Conservation (phyloP, 2,888 invertebrate genomes). For the Mythimna pallens region DNA sequence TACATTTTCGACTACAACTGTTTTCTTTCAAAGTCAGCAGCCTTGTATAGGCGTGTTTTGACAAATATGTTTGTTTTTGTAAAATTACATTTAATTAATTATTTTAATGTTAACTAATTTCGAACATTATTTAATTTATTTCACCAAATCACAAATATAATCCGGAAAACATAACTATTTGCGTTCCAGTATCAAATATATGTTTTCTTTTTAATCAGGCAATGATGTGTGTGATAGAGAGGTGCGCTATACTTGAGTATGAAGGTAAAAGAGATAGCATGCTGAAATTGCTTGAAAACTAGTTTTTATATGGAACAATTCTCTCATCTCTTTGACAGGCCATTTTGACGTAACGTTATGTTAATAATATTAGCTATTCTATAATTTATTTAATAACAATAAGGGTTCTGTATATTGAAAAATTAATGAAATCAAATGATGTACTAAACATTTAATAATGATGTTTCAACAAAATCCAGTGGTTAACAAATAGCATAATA, state of each 20-base stretch:
- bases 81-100: neutral
- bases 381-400: slow-evolving; percentile 11
- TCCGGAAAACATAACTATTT: neutral
- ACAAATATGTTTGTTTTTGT: neutral
- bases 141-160: slow-evolving; percentile 1
- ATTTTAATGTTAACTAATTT: slow-evolving; percentile 29
- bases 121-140: slow-evolving; percentile 7
- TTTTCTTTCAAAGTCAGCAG: neutral
- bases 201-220: neutral
- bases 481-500: slow-evolving; percentile 53
- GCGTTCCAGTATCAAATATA: slow-evolving; percentile 12
- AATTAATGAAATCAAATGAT: slow-evolving; percentile 49
- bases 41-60: neutral
- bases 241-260: neutral
- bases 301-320: no score
- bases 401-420: slow-evolving; percentile 46
- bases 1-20: neutral
- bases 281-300: neutral
- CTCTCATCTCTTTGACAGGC: slow-evolving; percentile 16
- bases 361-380: neutral
- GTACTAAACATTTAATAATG: slow-evolving; percentile 54
- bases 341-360: slow-evolving; percentile 2
- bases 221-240: slow-evolving; percentile 8
- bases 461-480: slow-evolving; percentile 48
- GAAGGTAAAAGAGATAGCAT: slow-evolving; percentile 28